Evolutionary conservation across 2,797 vertebrate genomes (phyloP).

Genomic region (Semotilus atromaculatus): DNA sequence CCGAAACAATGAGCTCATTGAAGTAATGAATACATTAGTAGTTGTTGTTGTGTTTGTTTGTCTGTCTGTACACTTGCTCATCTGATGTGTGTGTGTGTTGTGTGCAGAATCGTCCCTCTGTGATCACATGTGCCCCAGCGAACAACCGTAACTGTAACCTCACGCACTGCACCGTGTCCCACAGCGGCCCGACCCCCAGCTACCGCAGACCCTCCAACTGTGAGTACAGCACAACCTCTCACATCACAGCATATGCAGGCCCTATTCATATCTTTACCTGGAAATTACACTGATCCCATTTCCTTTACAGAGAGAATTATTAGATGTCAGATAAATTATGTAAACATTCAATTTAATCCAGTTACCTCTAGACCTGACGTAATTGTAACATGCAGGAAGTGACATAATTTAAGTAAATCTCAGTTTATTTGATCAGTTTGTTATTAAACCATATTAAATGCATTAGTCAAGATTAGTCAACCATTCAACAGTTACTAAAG

Average conservation of each 20-base stretch:
- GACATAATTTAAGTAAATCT: background rate
- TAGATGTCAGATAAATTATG: background rate
- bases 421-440: too few species aligned
- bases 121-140: slow-evolving; percentile 96
- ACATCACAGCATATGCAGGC: too few species aligned
- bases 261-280: too few species aligned
- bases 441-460: too few species aligned
- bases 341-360: background rate
- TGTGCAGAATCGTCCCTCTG: slow-evolving; percentile 92
- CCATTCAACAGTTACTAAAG: too few species aligned
- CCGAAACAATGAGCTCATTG: too few species aligned
- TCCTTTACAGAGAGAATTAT: too few species aligned
- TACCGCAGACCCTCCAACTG: slow-evolving; percentile 89
- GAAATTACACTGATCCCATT: too few species aligned
- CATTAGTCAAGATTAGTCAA: background rate
- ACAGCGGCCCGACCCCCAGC: slow-evolving; percentile 83
- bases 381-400: background rate
- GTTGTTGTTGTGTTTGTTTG: too few species aligned
- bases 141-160: slow-evolving; percentile 96
- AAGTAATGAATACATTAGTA: too few species aligned
- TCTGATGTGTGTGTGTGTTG: slow-evolving; percentile 20
- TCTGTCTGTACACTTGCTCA: background rate
- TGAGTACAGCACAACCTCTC: slow-evolving; percentile 80
- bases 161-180: slow-evolving; percentile 91
- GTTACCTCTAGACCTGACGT: background rate